phyloP scores from a whole-genome alignment of 2,888 invertebrate genomes.

The Altica lythri region DNA sequence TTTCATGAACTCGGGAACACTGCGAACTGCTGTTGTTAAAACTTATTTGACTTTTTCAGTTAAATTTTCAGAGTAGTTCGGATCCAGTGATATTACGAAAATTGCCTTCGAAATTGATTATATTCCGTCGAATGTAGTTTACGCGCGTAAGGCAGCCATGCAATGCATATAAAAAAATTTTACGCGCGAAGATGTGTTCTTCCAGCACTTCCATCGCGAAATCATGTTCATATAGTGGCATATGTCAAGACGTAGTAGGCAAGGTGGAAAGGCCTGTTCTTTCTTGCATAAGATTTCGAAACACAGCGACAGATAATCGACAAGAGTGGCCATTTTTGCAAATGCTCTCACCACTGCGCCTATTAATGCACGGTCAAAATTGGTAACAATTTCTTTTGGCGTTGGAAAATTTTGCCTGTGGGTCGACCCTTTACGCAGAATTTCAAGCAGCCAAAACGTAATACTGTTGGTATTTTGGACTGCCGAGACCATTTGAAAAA shows the following conservation, averaged over 20 bases:
- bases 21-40: not conserved
- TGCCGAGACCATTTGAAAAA: constrained; percentile 4
- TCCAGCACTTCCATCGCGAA: not conserved
- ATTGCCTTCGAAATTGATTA: not conserved
- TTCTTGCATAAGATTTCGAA: not conserved
- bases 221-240: not conserved
- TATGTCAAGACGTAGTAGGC: not conserved
- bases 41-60: not conserved
- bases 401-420: not conserved
- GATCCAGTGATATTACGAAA: not conserved
- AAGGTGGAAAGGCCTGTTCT: not conserved
- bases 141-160: not conserved
- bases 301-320: not conserved
- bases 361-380: not conserved
- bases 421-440: not conserved
- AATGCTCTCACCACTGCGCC: not conserved
- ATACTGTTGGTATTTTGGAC: constrained; percentile 1
- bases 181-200: not conserved
- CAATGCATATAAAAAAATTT: not conserved
- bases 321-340: not conserved
- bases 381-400: constrained; percentile 1
- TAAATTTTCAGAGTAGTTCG: not conserved
- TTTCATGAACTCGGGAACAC: not conserved
- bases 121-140: not conserved
- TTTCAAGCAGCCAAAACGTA: not conserved